These are phyloP conservation scores for Gymnobelideus leadbeateri DNA, from an alignment of 2,113 vertebrate species.

Conservation along the genomic window DNA sequence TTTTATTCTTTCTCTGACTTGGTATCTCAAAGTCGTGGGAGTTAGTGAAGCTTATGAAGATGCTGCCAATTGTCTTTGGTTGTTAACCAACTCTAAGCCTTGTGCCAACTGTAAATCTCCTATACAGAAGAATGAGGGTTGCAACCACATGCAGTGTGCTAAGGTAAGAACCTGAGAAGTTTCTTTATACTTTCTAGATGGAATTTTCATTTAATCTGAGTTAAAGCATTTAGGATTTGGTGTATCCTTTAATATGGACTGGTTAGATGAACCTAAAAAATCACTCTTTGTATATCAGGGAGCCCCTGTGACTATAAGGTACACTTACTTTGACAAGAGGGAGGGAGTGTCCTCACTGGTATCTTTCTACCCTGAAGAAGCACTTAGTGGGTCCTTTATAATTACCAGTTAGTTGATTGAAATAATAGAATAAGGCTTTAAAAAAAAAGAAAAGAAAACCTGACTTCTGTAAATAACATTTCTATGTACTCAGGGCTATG, in stretches of 20 bases:
- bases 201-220: conserved; percentile 24
- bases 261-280: background rate
- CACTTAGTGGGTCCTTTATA: background rate
- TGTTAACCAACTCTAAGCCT: conserved; percentile 96
- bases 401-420: background rate
- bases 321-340: background rate
- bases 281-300: background rate
- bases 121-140: conserved; percentile 99
- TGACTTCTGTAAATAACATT: background rate
- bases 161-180: conserved; percentile 88
- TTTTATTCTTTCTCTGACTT: conserved; percentile 73
- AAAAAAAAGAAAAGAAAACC: background rate
- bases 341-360: background rate
- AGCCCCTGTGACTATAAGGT: background rate
- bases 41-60: conserved; percentile 98
- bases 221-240: background rate
- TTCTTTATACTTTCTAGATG: conserved; percentile 27
- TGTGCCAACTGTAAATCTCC: conserved; percentile 99
- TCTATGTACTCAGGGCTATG: background rate
- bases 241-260: background rate
- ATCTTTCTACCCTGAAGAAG: background rate
- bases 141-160: conserved; percentile 99
- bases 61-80: conserved; percentile 98
- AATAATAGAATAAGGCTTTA: background rate
- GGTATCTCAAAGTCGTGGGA: conserved; percentile 90